phyloP scores from a whole-genome alignment of 2,888 invertebrate genomes.

The Matsumyia berberina region DNA sequence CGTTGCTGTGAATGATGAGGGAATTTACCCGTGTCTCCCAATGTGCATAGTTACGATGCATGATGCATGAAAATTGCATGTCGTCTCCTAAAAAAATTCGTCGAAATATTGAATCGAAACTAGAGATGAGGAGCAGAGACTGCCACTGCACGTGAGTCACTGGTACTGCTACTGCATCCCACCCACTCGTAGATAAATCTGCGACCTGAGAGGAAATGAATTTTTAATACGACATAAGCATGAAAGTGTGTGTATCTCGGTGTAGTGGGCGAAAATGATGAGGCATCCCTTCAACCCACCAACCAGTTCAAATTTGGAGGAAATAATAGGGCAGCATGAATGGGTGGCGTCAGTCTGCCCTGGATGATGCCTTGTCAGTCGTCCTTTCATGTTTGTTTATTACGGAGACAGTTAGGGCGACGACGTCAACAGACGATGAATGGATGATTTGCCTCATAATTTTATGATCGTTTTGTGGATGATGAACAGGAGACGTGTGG shows the following conservation, averaged over 20 bases:
- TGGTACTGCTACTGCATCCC: neutral
- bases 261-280: neutral
- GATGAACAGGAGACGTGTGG: neutral
- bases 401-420: neutral
- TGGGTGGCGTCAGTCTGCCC: conserved; percentile 32
- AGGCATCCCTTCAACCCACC: no score
- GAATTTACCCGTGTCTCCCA: no score
- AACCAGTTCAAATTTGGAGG: neutral
- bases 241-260: neutral
- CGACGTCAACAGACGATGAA: conserved; percentile 44
- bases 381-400: conserved; percentile 17
- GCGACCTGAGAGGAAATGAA: conserved; percentile 34
- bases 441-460: conserved; percentile 62
- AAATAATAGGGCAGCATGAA: conserved; percentile 42
- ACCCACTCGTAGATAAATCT: neutral
- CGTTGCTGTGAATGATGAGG: neutral
- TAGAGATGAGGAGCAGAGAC: neutral
- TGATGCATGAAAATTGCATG: no score
- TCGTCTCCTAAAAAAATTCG: no score
- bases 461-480: conserved; percentile 28
- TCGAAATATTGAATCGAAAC: neutral
- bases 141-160: conserved; percentile 1
- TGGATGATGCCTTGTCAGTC: neutral
- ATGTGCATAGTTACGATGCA: no score
- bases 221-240: conserved; percentile 42